phyloP scores from a whole-genome alignment of 2,888 invertebrate species.

The Drosophila anomalipes region DNA sequence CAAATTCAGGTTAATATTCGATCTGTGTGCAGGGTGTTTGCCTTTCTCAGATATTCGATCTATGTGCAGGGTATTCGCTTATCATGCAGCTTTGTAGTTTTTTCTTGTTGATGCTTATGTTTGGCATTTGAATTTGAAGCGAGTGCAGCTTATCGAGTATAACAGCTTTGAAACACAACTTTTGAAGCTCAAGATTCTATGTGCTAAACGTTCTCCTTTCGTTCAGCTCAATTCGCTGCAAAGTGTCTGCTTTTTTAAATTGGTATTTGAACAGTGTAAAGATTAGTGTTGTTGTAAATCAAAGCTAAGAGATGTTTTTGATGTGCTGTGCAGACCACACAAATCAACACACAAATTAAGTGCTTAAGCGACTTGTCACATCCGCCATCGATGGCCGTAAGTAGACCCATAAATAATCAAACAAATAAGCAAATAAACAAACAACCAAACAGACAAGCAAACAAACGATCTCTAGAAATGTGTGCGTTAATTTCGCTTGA shows the following conservation, averaged over 20 bases:
- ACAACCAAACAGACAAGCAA: slow-evolving; percentile 2
- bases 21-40: neutral
- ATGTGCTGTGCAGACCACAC: slow-evolving; percentile 4
- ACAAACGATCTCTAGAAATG: slow-evolving; percentile 25
- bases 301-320: slow-evolving; percentile 25
- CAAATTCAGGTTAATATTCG: neutral
- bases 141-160: slow-evolving; percentile 56
- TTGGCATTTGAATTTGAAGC: slow-evolving; percentile 60
- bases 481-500: slow-evolving; percentile 57
- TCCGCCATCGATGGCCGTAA: slow-evolving; percentile 12
- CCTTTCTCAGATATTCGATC: neutral
- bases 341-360: slow-evolving; percentile 57
- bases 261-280: neutral
- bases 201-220: slow-evolving; percentile 6
- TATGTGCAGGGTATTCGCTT: slow-evolving; percentile 11
- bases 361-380: slow-evolving; percentile 51
- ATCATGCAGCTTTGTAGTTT: neutral
- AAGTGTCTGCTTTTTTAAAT: slow-evolving; percentile 1
- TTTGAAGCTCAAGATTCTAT: slow-evolving; percentile 13
- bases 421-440: slow-evolving; percentile 24
- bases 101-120: slow-evolving; percentile 43
- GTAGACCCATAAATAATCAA: slow-evolving; percentile 39
- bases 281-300: slow-evolving; percentile 4
- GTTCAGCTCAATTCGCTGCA: slow-evolving; percentile 6
- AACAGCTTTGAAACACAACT: slow-evolving; percentile 25